phyloP scores from a whole-genome alignment of 2,888 invertebrate species.

The Syrphus vitripennis region DNA sequence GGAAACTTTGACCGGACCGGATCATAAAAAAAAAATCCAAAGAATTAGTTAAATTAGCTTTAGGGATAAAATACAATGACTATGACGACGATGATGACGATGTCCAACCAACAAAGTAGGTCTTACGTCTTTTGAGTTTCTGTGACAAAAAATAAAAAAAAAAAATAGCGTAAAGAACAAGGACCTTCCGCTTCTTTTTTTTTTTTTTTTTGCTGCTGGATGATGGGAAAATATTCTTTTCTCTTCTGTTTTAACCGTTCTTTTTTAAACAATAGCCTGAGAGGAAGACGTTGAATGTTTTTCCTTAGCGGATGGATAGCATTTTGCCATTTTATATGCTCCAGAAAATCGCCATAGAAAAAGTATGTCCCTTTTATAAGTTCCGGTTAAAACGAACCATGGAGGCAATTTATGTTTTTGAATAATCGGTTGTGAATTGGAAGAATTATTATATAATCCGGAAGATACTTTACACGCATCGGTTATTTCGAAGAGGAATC shows the following conservation, averaged over 20 bases:
- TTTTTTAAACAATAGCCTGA: slow-evolving; percentile 38
- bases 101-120: slow-evolving; percentile 11
- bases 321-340: slow-evolving; percentile 67
- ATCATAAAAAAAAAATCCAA: slow-evolving; percentile 40
- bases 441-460: slow-evolving; percentile 9
- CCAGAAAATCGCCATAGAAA: slow-evolving; percentile 59
- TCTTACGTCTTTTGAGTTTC: slow-evolving; percentile 13
- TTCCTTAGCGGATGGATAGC: slow-evolving; percentile 45
- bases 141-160: background rate
- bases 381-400: slow-evolving; percentile 38
- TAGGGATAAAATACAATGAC: background rate
- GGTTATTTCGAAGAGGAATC: background rate
- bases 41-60: slow-evolving; percentile 52
- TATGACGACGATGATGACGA: background rate
- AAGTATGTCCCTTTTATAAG: slow-evolving; percentile 39
- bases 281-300: slow-evolving; percentile 32
- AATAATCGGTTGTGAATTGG: slow-evolving; percentile 16
- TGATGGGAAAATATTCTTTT: background rate
- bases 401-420: slow-evolving; percentile 32
- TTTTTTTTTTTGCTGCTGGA: background rate
- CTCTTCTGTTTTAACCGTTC: slow-evolving; percentile 30
- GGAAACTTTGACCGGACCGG: slow-evolving; percentile 62
- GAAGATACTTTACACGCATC: slow-evolving; percentile 16
- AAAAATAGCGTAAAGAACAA: background rate
- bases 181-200: slow-evolving; percentile 39